Conservation (phyloP, 1,140 invertebrate species). For the Branchinecta lindahli region DNA sequence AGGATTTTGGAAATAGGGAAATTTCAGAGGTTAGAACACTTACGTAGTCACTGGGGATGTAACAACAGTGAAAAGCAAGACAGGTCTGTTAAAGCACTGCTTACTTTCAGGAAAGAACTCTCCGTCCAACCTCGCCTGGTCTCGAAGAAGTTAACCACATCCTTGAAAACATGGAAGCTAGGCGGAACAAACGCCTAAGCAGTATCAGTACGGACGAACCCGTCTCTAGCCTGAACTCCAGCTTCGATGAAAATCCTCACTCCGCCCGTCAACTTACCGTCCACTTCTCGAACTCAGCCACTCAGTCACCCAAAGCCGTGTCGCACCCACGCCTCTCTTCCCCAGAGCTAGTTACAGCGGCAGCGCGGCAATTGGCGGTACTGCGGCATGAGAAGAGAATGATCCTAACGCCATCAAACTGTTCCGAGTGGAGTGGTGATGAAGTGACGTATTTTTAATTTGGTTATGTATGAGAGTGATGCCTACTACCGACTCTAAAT, state of each 20-base stretch:
- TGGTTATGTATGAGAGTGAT: too few species aligned
- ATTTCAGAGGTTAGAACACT: too few species aligned
- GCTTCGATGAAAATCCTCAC: not conserved
- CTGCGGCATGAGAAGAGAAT: not conserved
- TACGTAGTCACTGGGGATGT: too few species aligned
- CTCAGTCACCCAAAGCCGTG: not conserved
- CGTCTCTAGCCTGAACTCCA: not conserved
- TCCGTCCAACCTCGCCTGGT: not conserved
- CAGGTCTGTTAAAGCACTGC: too few species aligned
- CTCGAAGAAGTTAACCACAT: not conserved
- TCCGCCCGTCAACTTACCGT: not conserved
- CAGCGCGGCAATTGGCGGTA: not conserved
- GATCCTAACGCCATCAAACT: not conserved
- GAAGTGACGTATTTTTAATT: slow-evolving; percentile 2
- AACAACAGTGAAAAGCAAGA: too few species aligned
- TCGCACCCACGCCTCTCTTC: not conserved
- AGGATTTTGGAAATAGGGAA: too few species aligned
- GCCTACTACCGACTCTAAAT: too few species aligned
- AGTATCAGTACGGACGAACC: not conserved
- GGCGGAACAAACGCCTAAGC: not conserved
- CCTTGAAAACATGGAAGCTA: not conserved
- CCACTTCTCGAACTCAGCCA: not conserved
- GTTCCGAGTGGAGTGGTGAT: not conserved
- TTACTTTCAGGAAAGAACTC: too few species aligned
- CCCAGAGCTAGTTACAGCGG: not conserved